phyloP scores from a whole-genome alignment of 2,113 vertebrate genomes.

The Shinisaurus crocodilurus region DNA sequence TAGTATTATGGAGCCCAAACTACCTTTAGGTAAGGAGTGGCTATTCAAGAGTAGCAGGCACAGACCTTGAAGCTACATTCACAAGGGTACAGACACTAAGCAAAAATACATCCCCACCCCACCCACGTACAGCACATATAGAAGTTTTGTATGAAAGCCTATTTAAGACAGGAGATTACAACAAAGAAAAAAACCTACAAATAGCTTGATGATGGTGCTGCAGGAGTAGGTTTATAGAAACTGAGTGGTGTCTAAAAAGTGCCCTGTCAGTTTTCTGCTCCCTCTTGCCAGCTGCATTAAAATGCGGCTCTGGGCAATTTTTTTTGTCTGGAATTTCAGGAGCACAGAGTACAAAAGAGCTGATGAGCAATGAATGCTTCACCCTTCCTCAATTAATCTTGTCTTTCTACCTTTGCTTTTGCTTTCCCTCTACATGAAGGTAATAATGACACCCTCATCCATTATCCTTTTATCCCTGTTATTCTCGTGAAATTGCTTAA shows the following conservation, averaged over 20 bases:
- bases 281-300: conserved; percentile 76
- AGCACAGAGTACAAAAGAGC: conserved; percentile 84
- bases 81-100: conserved; percentile 55
- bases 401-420: conserved; percentile 95
- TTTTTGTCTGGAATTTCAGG: conserved; percentile 79
- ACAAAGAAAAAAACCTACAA: conserved; percentile 29
- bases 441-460: conserved; percentile 96
- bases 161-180: conserved; percentile 49
- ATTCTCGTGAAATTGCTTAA: conserved; percentile 97
- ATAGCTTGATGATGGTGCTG: conserved; percentile 51
- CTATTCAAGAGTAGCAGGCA: conserved; percentile 54
- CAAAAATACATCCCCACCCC: neutral
- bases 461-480: conserved; percentile 98
- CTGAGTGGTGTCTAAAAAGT: conserved; percentile 76
- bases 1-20: conserved; percentile 19
- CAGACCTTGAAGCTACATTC: conserved; percentile 48
- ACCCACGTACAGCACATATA: neutral
- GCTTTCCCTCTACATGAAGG: conserved; percentile 89
- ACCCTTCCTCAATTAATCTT: conserved; percentile 98
- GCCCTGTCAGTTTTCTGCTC: conserved; percentile 77
- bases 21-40: conserved; percentile 33
- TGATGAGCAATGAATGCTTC: conserved; percentile 95
- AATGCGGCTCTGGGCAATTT: conserved; percentile 77
- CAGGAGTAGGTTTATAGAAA: conserved; percentile 63
- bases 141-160: conserved; percentile 48